Conservation (phyloP, 2,797 vertebrate species). For the Amniataba percoides region DNA sequence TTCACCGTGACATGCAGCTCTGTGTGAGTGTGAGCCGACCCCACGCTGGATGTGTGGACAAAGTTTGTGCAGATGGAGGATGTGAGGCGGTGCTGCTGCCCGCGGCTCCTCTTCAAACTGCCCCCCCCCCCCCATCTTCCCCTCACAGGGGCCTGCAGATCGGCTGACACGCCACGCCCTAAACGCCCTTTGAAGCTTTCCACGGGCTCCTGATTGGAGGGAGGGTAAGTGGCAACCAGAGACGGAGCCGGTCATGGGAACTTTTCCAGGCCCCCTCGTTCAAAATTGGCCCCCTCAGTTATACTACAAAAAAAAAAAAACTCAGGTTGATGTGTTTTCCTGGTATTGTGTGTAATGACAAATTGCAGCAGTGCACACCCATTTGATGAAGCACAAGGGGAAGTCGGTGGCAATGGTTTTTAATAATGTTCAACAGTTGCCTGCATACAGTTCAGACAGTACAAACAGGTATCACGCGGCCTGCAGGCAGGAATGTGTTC, state of each 20-base stretch:
- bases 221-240: slow-evolving; percentile 42
- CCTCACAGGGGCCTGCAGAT: slow-evolving; percentile 53
- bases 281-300: background rate
- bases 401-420: slow-evolving; percentile 44
- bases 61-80: background rate
- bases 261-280: slow-evolving; percentile 36
- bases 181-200: slow-evolving; percentile 74
- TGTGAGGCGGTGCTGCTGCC: slow-evolving; percentile 7
- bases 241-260: slow-evolving; percentile 45
- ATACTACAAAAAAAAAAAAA: background rate
- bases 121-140: too few relatives aligned
- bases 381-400: slow-evolving; percentile 5
- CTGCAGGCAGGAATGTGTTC: slow-evolving; percentile 63
- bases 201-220: slow-evolving; percentile 78
- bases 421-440: slow-evolving; percentile 57
- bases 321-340: slow-evolving; percentile 40
- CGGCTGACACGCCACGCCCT: slow-evolving; percentile 53
- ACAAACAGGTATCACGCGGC: slow-evolving; percentile 30
- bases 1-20: background rate
- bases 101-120: slow-evolving; percentile 69
- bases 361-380: slow-evolving; percentile 13
- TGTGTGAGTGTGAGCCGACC: fast-evolving
- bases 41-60: too few relatives aligned
- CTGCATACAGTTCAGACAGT: slow-evolving; percentile 26
- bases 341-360: slow-evolving; percentile 49